Percentiles rank a stretch among this genome's conserved stretches.
Conservation (phyloP, 2,113 vertebrate species). For the Neodon shergylaensis region DNA sequence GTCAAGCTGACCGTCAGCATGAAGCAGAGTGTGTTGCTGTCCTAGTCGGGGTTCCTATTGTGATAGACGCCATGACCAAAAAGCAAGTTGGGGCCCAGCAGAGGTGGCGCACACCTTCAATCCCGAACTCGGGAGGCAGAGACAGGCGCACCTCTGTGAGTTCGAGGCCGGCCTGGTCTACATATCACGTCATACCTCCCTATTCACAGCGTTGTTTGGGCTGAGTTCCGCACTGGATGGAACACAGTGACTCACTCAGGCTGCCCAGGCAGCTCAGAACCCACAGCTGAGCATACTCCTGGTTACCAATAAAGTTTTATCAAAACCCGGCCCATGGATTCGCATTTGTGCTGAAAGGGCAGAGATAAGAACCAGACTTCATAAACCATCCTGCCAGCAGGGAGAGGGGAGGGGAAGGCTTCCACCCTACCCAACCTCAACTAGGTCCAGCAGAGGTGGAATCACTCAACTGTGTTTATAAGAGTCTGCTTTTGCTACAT, state of each 20-base stretch:
- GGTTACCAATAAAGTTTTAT: background rate
- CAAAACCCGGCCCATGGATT: background rate
- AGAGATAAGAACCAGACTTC: too few species aligned
- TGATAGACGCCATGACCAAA: background rate
- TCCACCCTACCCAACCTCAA: background rate
- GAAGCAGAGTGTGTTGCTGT: background rate
- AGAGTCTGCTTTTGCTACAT: background rate
- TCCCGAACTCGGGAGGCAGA: background rate
- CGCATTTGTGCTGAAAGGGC: background rate
- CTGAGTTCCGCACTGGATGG: background rate
- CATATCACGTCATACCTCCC: background rate
- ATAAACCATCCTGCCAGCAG: background rate
- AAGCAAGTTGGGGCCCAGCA: background rate
- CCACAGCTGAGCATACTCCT: background rate
- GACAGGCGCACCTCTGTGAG: background rate
- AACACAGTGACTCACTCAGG: background rate
- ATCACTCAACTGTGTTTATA: background rate
- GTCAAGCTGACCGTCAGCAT: background rate
- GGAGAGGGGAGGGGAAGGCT: too few species aligned
- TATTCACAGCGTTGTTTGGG: background rate
- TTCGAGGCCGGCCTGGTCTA: background rate
- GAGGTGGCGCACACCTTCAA: background rate
- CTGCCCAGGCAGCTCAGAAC: rapidly evolving
- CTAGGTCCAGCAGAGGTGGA: background rate
- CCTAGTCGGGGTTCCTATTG: background rate